These are phyloP conservation scores for Hiodon tergisus DNA, from an alignment of 2,113 vertebrate genomes.

Conservation along the genomic window DNA sequence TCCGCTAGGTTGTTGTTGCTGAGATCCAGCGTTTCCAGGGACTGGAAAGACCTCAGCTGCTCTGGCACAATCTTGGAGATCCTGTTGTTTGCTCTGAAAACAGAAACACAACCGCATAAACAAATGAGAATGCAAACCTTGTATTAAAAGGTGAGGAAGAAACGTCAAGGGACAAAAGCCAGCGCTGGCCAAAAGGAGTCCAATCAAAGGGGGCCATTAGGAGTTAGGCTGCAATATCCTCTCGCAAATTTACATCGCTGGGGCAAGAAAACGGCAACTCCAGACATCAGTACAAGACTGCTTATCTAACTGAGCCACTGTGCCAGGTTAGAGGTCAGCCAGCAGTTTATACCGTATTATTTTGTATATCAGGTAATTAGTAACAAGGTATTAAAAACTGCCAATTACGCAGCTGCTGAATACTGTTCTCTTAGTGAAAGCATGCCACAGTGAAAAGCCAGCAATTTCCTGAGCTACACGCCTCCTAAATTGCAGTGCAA, in stretches of 20 bases:
- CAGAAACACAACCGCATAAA: conserved; percentile 44
- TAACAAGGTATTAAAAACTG: conserved; percentile 89
- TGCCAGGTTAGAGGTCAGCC: conserved; percentile 60
- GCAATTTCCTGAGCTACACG: conserved; percentile 92
- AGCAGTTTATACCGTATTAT: conserved; percentile 65
- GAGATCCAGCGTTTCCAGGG: conserved; percentile 86
- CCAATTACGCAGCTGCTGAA: conserved; percentile 88
- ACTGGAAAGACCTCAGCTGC: conserved; percentile 67
- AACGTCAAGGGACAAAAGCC: neutral
- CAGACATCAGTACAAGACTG: conserved; percentile 27
- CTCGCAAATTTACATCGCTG: conserved; percentile 2
- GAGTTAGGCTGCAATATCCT: neutral
- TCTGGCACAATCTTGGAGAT: conserved; percentile 70
- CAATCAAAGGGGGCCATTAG: neutral
- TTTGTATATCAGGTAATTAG: conserved; percentile 96
- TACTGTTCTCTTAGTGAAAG: conserved; percentile 89
- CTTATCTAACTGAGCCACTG: conserved; percentile 40
- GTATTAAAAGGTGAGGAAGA: neutral
- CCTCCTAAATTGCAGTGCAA: conserved; percentile 90
- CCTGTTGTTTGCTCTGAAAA: conserved; percentile 86
- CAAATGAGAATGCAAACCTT: conserved; percentile 27
- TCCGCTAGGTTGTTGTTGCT: conserved; percentile 84
- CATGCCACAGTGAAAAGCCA: conserved; percentile 74
- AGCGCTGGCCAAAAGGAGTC: too few relatives aligned
- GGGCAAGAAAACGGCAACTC: conserved; percentile 41